Percentiles rank a stretch among this genome's conserved stretches.
Conservation (phyloP, 2,113 vertebrate species). For the Pterocles gutturalis region DNA sequence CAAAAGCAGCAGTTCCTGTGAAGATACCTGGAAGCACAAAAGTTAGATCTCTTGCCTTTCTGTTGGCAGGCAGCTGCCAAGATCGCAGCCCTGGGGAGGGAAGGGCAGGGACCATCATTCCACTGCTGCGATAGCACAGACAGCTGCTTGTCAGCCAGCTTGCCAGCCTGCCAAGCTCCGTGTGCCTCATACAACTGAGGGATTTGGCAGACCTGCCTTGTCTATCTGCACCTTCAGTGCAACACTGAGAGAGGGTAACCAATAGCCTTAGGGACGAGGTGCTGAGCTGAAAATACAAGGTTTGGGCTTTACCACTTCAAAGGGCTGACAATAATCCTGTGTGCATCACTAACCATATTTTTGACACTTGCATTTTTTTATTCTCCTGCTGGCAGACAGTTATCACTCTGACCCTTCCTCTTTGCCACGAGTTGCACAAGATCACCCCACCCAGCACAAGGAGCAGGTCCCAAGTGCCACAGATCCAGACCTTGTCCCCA, state of each 20-base stretch:
- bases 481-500: not conserved
- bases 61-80: not conserved
- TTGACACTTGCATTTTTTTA: not conserved
- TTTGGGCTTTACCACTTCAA: conserved; percentile 1
- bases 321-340: not conserved
- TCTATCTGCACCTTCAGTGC: not conserved
- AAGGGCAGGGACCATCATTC: not conserved
- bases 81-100: not conserved
- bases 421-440: not conserved
- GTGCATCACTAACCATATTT: not conserved
- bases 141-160: not conserved
- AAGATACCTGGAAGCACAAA: not conserved
- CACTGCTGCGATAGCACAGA: not conserved
- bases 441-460: not conserved
- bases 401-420: not conserved
- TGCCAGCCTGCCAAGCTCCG: not conserved
- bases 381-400: not conserved
- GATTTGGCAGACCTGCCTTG: not conserved
- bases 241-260: not conserved
- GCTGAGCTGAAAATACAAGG: not conserved
- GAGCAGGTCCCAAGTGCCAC: not conserved
- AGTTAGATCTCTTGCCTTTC: not conserved
- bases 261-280: not conserved
- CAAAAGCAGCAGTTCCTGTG: not conserved
- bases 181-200: not conserved